These are phyloP conservation scores for Trypoxylon attenuatum DNA, from an alignment of 2,888 invertebrate genomes.

Conservation along the genomic window DNA sequence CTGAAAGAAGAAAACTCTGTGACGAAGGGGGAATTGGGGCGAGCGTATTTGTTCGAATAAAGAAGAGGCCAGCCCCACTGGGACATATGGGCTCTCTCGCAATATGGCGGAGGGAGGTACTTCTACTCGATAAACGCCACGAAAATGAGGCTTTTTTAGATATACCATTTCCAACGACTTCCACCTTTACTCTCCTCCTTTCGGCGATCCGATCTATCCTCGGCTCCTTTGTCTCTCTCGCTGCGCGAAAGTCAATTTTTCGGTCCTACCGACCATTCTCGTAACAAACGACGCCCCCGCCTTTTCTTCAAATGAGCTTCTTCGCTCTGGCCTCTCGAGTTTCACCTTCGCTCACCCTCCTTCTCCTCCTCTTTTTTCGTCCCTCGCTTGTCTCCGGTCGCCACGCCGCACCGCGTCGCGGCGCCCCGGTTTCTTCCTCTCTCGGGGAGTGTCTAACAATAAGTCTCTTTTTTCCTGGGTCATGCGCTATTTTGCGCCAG, in stretches of 20 bases:
- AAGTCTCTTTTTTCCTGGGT: no score
- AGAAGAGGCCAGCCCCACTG: conserved; percentile 27
- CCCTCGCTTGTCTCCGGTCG: no score
- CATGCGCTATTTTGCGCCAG: no score
- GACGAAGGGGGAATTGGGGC: conserved; percentile 4
- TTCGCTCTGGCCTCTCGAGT: conserved; percentile 11
- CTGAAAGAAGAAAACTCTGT: conserved; percentile 12
- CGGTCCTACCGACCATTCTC: conserved; percentile 31
- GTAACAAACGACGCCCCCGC: conserved; percentile 41
- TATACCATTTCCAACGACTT: background rate
- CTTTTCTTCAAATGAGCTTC: conserved; percentile 19
- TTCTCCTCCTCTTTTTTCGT: background rate
- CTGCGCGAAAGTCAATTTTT: conserved; percentile 47
- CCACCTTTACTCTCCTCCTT: background rate
- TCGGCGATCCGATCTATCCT: conserved; percentile 29
- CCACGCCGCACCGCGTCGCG: background rate
- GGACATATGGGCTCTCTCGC: conserved; percentile 48
- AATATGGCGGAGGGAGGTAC: conserved; percentile 43
- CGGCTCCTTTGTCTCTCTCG: conserved; percentile 40
- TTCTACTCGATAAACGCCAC: conserved; percentile 52
- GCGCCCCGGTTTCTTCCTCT: background rate
- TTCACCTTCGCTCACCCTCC: background rate
- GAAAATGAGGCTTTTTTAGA: conserved; percentile 52
- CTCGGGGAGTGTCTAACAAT: no score
- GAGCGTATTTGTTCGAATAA: conserved; percentile 39